Conservation (phyloP, 1,140 invertebrate genomes). For the Drosophila carrolli region DNA sequence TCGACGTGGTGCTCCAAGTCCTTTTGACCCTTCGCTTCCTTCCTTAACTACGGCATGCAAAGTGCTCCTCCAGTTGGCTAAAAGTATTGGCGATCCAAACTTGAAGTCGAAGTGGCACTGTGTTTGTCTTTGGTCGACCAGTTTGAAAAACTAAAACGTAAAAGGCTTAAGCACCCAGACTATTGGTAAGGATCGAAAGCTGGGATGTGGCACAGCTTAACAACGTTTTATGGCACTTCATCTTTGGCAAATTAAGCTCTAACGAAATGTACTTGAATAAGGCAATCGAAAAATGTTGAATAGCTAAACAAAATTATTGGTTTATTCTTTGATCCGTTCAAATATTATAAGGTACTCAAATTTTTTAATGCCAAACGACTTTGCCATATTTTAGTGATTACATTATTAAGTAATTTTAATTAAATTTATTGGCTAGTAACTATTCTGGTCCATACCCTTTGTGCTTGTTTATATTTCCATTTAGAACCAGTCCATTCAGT, state of each 20-base stretch:
- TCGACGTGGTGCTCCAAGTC: slow-evolving; percentile 3
- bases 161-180: slow-evolving; percentile 5
- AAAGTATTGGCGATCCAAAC: not conserved
- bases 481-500: slow-evolving; percentile 6
- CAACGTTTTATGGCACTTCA: not conserved
- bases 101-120: slow-evolving; percentile 1
- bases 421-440: not conserved
- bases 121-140: slow-evolving; percentile 13
- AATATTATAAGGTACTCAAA: too few relatives aligned
- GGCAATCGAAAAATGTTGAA: too few relatives aligned
- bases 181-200: not conserved
- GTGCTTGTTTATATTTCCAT: not conserved
- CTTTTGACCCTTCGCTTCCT: not conserved
- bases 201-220: not conserved
- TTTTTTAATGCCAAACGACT: too few relatives aligned
- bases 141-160: slow-evolving; percentile 1
- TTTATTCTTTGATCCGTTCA: too few relatives aligned
- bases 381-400: too few relatives aligned
- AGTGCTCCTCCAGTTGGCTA: slow-evolving; percentile 28
- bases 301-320: too few relatives aligned
- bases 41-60: slow-evolving; percentile 21
- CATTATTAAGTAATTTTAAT: too few relatives aligned
- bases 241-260: not conserved
- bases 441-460: not conserved
- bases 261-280: too few relatives aligned